Percentiles rank a stretch among this genome's conserved stretches.
Conservation (phyloP, 2,113 vertebrate genomes). For the Cichladusa arquata region DNA sequence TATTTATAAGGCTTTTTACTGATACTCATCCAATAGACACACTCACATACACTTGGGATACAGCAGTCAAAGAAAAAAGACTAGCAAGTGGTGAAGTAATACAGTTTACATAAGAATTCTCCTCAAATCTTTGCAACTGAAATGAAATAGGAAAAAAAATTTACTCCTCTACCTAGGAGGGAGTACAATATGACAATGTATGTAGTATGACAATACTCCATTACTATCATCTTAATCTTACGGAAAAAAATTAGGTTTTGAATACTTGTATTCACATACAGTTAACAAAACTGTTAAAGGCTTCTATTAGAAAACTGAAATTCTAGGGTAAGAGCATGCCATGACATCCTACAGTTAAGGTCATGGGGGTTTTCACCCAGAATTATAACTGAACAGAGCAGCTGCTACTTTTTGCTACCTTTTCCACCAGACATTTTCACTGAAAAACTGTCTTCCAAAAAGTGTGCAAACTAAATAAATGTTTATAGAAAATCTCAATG, state of each 20-base stretch:
- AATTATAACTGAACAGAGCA: background rate
- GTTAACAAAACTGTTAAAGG: background rate
- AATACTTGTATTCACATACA: background rate
- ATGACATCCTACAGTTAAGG: background rate
- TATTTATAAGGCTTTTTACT: background rate
- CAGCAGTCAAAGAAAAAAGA: background rate
- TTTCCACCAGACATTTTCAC: background rate
- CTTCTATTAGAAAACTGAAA: background rate
- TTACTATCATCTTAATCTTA: background rate
- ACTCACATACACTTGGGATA: background rate
- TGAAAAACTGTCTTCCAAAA: background rate
- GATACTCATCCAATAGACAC: background rate
- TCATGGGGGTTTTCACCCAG: background rate
- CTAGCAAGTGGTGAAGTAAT: background rate
- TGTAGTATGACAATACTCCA: background rate
- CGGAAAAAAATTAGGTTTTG: background rate
- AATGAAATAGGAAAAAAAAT: background rate
- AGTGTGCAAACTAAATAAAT: background rate
- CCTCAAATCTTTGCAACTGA: background rate
- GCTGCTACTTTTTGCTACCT: background rate
- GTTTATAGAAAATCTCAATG: background rate
- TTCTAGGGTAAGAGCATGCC: background rate
- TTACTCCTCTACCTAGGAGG: background rate
- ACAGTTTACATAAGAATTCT: background rate
- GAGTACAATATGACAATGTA: too few species aligned